A percentile compares a stretch with the other conserved stretches of the same genome.
These are phyloP conservation scores for Micronycteris hirsuta DNA, from an alignment of 2,113 vertebrate species.

Conservation along the genomic window DNA sequence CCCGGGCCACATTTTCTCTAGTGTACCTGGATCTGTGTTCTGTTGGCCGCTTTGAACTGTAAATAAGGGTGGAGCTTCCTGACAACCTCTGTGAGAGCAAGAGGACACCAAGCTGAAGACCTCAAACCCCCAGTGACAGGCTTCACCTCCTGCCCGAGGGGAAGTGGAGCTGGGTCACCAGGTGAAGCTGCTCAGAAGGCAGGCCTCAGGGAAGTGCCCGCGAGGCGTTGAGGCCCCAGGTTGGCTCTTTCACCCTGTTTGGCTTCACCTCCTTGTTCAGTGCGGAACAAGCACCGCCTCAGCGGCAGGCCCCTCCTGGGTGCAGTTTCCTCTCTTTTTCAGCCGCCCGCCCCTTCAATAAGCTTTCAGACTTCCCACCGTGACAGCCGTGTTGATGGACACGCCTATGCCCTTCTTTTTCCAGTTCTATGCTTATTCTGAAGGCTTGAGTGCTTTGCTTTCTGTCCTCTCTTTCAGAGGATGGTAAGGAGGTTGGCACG, in stretches of 20 bases:
- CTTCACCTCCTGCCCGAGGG: neutral
- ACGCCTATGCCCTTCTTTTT: neutral
- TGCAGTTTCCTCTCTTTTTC: neutral
- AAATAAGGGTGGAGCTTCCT: neutral
- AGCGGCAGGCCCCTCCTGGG: rapidly evolving
- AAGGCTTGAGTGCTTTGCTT: neutral
- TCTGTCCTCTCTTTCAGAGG: neutral
- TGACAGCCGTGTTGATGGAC: neutral
- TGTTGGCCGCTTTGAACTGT: neutral
- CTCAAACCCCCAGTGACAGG: neutral
- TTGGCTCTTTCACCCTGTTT: neutral
- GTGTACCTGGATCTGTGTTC: neutral
- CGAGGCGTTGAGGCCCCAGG: rapidly evolving
- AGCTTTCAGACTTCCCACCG: neutral
- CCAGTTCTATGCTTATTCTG: neutral
- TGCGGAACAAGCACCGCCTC: neutral
- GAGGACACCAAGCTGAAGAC: rapidly evolving
- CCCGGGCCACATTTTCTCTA: neutral
- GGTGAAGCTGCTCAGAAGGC: neutral
- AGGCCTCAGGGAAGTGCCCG: neutral
- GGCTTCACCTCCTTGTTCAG: neutral
- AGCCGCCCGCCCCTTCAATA: neutral
- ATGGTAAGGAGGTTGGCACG: neutral
- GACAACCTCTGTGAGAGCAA: neutral
- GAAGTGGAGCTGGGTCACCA: rapidly evolving